Base-by-base conservation (phyloP, 2,113 vertebrate genomes). In the Neolamprologus brichardi region DNA sequence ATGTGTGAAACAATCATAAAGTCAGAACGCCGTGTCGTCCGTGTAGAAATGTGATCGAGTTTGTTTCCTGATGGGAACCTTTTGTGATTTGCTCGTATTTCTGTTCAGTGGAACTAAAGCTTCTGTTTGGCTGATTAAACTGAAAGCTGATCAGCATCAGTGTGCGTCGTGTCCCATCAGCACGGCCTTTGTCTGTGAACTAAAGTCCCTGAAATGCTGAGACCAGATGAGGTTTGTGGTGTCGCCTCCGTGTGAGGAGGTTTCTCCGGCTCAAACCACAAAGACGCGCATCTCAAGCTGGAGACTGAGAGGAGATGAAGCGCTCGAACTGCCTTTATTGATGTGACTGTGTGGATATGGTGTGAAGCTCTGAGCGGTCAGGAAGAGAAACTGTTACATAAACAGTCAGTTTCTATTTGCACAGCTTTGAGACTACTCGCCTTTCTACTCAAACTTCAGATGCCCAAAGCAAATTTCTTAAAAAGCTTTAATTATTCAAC, bases 221-320 rank as follows among this genome's bases (percentile, higher is more conserved):
- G 64, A 1, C 5, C 2, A 72, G 67, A 44, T 1, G 11, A 25
- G 23, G 41, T 49, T 28, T 17, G 41, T 25, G 39, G 20, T 3
- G 67, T 75, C 4, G 3, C 8, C 39, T 2, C 39, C 0, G 20
- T 15, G 20, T 1, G 14, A 72, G 20, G 34, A 18, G 70, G 41
- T 30, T 77, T 2, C 23, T 77, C 70, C 2, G 5, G 39, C 14
- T 3, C 6, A 0, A 18, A 75, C 41, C 25, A 17, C 41, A 18
- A 46, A 49, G 41, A 18, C 4, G 0, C 0, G 14, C 0, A 12
- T 30, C 20, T 46, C 15, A 46, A 9, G 23, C 41, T 2, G 20
- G 39, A 11, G 41, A 75, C 6, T 18, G 13, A 28, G 8, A 46
- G 6, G 23, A 46, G 23, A 28, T 17, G 14, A 72, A 72, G 60